Percentiles rank a stretch among this genome's conserved stretches.
phyloP scores from a whole-genome alignment of 2,797 vertebrate species.

The Spinus olivaceus region DNA sequence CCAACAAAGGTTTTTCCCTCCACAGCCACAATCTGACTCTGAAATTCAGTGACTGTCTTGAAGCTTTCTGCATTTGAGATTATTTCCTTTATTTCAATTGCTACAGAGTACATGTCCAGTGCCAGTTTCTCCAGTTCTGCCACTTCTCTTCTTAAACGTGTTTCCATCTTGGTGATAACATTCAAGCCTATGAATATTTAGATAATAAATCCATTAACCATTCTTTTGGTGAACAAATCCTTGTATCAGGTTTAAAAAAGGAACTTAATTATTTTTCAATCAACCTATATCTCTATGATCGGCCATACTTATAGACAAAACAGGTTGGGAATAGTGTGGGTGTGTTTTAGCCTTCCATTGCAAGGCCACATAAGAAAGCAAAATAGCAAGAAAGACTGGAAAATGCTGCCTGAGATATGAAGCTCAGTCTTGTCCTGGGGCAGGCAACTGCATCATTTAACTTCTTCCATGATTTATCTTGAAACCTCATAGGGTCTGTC shows the following conservation, averaged over 20 bases:
- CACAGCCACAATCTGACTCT: neutral
- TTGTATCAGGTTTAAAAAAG: neutral
- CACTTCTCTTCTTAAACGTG: neutral
- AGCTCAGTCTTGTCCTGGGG: neutral
- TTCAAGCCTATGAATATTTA: neutral
- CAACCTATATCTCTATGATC: neutral
- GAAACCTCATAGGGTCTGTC: neutral
- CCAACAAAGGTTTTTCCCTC: neutral
- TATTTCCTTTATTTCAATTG: neutral
- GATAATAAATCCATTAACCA: neutral
- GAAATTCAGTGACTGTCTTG: neutral
- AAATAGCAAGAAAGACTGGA: neutral
- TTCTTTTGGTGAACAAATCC: neutral
- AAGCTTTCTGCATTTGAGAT: neutral
- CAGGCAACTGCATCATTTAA: neutral
- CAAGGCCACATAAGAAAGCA: neutral
- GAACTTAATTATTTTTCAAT: neutral
- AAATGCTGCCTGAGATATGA: neutral
- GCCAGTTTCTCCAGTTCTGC: neutral
- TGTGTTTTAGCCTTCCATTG: neutral
- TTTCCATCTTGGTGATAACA: neutral
- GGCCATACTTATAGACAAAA: neutral
- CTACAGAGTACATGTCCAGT: rapidly evolving
- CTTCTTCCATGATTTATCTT: neutral
- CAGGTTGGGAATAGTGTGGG: neutral